These are phyloP conservation scores for Cisticola juncidis DNA, from an alignment of 2,113 vertebrate species.

Conservation along the genomic window DNA sequence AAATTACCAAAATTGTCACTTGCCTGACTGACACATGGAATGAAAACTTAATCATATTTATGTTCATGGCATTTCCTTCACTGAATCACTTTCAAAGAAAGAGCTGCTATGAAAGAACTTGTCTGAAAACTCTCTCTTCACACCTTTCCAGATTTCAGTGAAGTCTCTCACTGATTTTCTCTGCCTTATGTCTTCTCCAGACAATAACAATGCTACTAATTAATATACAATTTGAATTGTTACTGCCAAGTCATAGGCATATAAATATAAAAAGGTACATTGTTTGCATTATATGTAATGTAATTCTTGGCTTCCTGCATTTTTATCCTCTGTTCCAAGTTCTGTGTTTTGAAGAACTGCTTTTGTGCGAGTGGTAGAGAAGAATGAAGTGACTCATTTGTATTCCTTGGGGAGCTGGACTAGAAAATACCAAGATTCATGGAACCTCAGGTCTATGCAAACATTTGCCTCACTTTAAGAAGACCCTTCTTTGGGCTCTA, in stretches of 20 bases:
- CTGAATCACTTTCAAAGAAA: neutral
- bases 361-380: neutral
- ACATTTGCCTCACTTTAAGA: neutral
- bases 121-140: neutral
- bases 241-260: neutral
- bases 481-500: neutral
- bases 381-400: neutral
- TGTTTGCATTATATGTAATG: neutral
- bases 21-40: neutral
- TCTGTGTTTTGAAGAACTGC: neutral
- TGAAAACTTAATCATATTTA: neutral
- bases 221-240: neutral
- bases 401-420: neutral
- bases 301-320: neutral
- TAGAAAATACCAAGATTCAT: neutral
- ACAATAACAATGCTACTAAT: neutral
- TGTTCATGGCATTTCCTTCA: neutral
- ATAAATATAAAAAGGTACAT: neutral
- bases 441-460: neutral
- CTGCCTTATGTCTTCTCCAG: neutral
- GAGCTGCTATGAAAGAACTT: neutral
- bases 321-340: neutral
- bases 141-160: neutral
- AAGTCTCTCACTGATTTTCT: neutral
- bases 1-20: neutral